These are phyloP conservation scores for Trisateles emortualis DNA, from an alignment of 2,888 invertebrate species.

Conservation along the genomic window DNA sequence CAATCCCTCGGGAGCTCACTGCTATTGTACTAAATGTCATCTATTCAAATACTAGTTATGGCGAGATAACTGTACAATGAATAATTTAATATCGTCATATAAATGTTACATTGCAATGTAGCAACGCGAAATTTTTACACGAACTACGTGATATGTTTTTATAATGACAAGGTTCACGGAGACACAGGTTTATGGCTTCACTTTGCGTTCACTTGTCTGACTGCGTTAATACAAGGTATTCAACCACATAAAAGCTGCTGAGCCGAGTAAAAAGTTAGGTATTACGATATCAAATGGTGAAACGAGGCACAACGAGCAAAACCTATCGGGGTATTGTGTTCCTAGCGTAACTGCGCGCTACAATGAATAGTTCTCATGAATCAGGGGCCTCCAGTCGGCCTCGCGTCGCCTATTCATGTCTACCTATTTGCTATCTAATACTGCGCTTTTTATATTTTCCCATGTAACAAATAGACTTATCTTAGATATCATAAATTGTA, in stretches of 20 bases:
- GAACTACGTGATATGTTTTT: conserved; percentile 37
- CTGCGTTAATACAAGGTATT: conserved; percentile 46
- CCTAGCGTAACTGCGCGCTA: conserved; percentile 53
- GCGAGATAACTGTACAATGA: conserved; percentile 37
- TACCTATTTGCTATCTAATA: conserved; percentile 27
- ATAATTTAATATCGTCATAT: conserved; percentile 9
- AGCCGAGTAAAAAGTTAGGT: conserved; percentile 47
- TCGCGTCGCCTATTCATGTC: conserved; percentile 47
- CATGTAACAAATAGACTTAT: conserved; percentile 15
- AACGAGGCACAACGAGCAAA: conserved; percentile 67
- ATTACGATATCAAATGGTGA: conserved; percentile 61
- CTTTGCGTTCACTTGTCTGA: conserved; percentile 50
- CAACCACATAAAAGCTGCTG: conserved; percentile 46
- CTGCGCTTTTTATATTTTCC: conserved; percentile 26
- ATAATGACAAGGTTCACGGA: conserved; percentile 54
- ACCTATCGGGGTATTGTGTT: conserved; percentile 66
- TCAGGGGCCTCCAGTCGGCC: conserved; percentile 53
- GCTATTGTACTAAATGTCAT: conserved; percentile 63
- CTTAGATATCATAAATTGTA: conserved; percentile 11
- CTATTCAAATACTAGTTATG: conserved; percentile 50
- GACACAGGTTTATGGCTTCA: conserved; percentile 59
- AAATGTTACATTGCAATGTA: conserved; percentile 12
- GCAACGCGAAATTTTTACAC: conserved; percentile 25
- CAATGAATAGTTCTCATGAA: conserved; percentile 72
- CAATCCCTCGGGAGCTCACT: conserved; percentile 66